Conservation (phyloP, 2,113 vertebrate species). For the Sinocyclocheilus anophthalmus region DNA sequence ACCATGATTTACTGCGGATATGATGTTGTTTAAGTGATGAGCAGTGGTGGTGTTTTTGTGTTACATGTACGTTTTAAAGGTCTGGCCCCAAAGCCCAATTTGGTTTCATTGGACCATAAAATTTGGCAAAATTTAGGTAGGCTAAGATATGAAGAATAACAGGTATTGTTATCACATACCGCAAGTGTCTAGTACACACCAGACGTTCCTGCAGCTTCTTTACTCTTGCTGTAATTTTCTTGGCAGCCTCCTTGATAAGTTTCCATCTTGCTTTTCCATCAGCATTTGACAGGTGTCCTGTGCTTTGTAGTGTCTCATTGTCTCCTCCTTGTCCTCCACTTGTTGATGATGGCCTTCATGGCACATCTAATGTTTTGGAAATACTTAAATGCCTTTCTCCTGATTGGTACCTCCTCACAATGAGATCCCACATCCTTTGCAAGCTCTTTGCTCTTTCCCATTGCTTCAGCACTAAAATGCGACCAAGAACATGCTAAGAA, state of each 20-base stretch:
- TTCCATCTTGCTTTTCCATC: not conserved
- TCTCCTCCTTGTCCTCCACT: not conserved
- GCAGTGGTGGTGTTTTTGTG: not conserved
- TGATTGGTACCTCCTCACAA: not conserved
- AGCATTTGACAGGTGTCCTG: not conserved
- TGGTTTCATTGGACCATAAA: not conserved
- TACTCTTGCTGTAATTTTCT: not conserved
- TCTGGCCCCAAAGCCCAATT: not conserved
- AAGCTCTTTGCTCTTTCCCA: not conserved
- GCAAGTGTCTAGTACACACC: not conserved
- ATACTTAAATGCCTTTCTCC: not conserved
- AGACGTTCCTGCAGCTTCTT: not conserved
- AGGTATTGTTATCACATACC: not conserved
- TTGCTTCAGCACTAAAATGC: not conserved
- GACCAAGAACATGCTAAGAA: not conserved
- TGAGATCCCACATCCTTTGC: not conserved
- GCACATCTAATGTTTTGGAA: not conserved
- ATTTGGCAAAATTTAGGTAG: too few species aligned
- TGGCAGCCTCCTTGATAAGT: not conserved
- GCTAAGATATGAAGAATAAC: not conserved
- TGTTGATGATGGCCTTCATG: not conserved
- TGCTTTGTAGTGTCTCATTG: not conserved
- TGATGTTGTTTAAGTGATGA: not conserved
- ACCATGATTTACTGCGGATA: not conserved
- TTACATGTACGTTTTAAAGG: not conserved